Base-by-base conservation (phyloP, 2,888 invertebrate genomes). In the Drosophila pseudotalamancana region DNA sequence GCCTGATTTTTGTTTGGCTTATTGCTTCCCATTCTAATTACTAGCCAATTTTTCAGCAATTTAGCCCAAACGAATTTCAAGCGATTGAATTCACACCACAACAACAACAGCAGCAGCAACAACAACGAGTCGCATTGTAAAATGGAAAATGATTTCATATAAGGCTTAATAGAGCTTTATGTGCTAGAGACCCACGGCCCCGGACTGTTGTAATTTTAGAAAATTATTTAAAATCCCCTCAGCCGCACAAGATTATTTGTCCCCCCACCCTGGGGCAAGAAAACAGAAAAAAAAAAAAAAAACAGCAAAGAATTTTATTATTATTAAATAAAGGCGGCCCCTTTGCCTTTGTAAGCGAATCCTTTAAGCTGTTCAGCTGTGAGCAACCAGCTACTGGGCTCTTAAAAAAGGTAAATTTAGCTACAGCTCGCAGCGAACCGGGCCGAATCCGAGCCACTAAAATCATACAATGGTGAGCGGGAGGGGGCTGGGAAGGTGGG, bases 121-220 rank as follows among this genome's bases (percentile, higher is more conserved):
- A 29, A 11, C 25, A 29, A 25, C 9, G 6, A 23, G 19, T 23
- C 23, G 21, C 46, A 51, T 25, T 40, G 50, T 40, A 61, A 61
- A 64, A 72, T 62, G 70, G 56, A 48, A 74, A 82, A 77, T 75
- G 55, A 81, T 67, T 82, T 65, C 18, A 62, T 72, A 72, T 67
- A 62, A 42, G 51, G 59, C 55, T 57, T 65, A 67, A 79, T 75
- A 82, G 75, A 75, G 79, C 66, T 57, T 60, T 51, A 54, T 61
- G 6, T 48, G 53, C 48, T 23, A 11, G 16, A 23, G 11, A 8
- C 32, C 11, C 60, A 11, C 29, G 6, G 35, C 54, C 43, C 9
- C 11, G 34, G 31, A 43, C 37, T 45, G 51, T 49, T 64, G 63
- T 80, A 79, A 75, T 75, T 75, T 79, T 76, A 71, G 65, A 73